A percentile compares a stretch with the other conserved stretches of the same genome.
phyloP scores from a whole-genome alignment of 2,797 vertebrate genomes.

The Lacerta viridis region DNA sequence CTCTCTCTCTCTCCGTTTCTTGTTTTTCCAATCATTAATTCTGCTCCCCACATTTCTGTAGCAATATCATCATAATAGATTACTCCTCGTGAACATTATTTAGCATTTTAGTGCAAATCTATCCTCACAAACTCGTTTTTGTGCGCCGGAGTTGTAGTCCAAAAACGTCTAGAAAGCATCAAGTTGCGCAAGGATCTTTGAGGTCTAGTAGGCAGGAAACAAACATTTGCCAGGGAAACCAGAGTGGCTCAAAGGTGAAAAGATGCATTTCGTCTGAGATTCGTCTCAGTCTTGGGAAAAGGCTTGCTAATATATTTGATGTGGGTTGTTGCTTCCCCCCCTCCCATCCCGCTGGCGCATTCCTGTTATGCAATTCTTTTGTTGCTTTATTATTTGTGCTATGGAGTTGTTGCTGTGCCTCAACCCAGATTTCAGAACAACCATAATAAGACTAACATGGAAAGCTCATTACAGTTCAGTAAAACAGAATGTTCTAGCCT shows the following conservation, averaged over 20 bases:
- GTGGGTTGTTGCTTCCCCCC: background rate
- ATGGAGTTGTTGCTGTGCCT: background rate
- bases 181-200: background rate
- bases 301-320: background rate
- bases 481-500: slow-evolving; percentile 9
- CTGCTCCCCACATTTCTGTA: too few relatives aligned
- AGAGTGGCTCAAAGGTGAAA: background rate
- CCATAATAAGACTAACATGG: background rate
- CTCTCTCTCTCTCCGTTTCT: too few relatives aligned
- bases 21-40: too few relatives aligned
- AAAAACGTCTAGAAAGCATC: too few relatives aligned
- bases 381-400: background rate
- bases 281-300: background rate
- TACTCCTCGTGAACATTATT: too few relatives aligned
- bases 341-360: background rate
- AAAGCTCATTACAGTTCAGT: slow-evolving; percentile 10
- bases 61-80: too few relatives aligned
- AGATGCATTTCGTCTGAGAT: background rate
- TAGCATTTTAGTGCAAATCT: too few relatives aligned
- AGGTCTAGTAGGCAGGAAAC: background rate
- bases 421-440: slow-evolving; percentile 9
- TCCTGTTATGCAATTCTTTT: background rate
- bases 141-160: too few relatives aligned
- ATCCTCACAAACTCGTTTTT: too few relatives aligned
- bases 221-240: background rate